Conservation (phyloP, 2,888 invertebrate species). For the Dexiosoma caninum region DNA sequence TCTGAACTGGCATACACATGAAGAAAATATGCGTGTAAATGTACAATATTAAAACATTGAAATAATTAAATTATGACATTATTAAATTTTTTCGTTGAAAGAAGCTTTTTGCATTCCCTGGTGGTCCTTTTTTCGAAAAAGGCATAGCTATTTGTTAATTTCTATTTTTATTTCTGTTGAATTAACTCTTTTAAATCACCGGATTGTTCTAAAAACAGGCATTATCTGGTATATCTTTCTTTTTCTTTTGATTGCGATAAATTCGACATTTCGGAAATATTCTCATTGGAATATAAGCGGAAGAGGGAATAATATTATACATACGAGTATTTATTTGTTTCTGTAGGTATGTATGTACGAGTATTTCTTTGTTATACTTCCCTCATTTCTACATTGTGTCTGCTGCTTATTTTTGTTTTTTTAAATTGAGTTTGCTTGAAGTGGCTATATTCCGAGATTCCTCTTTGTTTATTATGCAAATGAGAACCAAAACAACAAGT, state of each 20-base stretch:
- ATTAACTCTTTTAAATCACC: not conserved
- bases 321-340: slow-evolving; percentile 50
- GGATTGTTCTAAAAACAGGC: not conserved
- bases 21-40: too few species aligned
- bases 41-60: too few species aligned
- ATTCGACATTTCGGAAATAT: slow-evolving; percentile 38
- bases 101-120: too few species aligned
- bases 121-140: too few species aligned
- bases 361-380: slow-evolving; percentile 61
- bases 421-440: slow-evolving; percentile 12
- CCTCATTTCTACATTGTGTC: slow-evolving; percentile 49
- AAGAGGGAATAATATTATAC: slow-evolving; percentile 57
- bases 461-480: slow-evolving; percentile 40
- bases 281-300: slow-evolving; percentile 45
- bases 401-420: slow-evolving; percentile 3
- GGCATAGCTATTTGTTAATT: too few species aligned
- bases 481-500: slow-evolving; percentile 30
- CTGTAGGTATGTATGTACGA: slow-evolving; percentile 57
- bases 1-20: too few species aligned
- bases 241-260: slow-evolving; percentile 39
- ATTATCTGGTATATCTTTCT: slow-evolving; percentile 16
- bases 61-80: too few species aligned
- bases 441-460: slow-evolving; percentile 15
- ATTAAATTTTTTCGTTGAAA: too few species aligned
- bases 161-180: not conserved